Percentiles rank a stretch among this genome's conserved stretches.
Conservation (phyloP, 2,113 vertebrate genomes). For the Lasiurus cinereus region DNA sequence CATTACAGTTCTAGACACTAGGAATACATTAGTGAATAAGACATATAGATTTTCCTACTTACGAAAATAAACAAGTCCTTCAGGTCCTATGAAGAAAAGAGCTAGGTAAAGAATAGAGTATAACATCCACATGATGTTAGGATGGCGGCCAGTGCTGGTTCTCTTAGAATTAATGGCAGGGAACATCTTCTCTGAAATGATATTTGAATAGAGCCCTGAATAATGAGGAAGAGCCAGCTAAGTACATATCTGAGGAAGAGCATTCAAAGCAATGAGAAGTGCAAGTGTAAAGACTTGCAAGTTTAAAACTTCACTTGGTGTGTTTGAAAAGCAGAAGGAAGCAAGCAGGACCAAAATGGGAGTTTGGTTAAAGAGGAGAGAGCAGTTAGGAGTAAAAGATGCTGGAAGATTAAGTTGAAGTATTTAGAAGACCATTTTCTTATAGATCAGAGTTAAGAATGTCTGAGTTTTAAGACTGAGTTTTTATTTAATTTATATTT, state of each 20-base stretch:
- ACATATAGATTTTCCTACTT: neutral
- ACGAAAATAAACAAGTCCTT: neutral
- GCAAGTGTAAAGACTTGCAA: neutral
- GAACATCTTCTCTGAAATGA: neutral
- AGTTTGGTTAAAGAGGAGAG: neutral
- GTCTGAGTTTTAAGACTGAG: neutral
- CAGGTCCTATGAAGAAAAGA: neutral
- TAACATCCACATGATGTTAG: neutral
- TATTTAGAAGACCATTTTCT: neutral
- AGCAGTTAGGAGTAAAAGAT: neutral
- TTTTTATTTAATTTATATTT: neutral
- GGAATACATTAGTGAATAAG: conserved; percentile 7
- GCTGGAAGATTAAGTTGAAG: neutral
- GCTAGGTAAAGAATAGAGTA: conserved; percentile 7
- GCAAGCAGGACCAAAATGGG: neutral
- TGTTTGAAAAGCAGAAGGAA: neutral
- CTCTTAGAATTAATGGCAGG: neutral
- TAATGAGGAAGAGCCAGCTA: neutral
- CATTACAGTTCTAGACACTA: neutral
- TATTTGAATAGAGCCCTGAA: neutral
- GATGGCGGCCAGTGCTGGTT: neutral
- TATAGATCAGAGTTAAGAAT: neutral
- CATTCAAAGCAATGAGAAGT: neutral
- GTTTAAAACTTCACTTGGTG: neutral
- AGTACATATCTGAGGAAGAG: neutral